A percentile compares a stretch with the other conserved stretches of the same genome.
Conservation (phyloP, 2,797 vertebrate species). For the Rhinoraja longicauda region DNA sequence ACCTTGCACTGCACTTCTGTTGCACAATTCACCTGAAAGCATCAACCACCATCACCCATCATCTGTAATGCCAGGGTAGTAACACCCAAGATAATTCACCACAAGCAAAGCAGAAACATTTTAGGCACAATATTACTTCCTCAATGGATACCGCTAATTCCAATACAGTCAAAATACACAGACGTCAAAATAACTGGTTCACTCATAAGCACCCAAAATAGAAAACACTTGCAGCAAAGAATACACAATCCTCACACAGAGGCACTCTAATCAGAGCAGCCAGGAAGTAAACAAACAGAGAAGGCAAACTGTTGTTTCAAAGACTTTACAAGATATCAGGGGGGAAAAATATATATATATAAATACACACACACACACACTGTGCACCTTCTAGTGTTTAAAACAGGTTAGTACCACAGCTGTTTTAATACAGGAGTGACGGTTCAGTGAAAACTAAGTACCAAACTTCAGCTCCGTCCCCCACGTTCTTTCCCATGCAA, state of each 20-base stretch:
- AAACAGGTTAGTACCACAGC: slow-evolving; percentile 18
- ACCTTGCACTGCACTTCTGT: too few species aligned
- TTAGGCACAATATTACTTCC: not conserved
- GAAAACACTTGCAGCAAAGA: not conserved
- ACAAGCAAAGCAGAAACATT: not conserved
- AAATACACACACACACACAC: too few species aligned
- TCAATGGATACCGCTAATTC: not conserved
- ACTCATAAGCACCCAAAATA: not conserved
- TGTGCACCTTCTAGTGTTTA: slow-evolving; percentile 32
- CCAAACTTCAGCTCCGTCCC: not conserved
- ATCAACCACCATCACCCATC: not conserved
- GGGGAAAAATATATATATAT: not conserved
- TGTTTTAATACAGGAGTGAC: not conserved
- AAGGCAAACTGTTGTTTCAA: not conserved
- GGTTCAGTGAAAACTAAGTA: not conserved
- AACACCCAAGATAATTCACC: not conserved
- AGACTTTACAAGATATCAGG: not conserved
- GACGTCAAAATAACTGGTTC: not conserved
- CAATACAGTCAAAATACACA: not conserved
- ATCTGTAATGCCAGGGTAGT: not conserved
- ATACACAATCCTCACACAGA: too few species aligned
- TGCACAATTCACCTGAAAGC: not conserved
- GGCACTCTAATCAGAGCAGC: not conserved
- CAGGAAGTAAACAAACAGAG: not conserved
- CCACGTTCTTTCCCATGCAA: too few species aligned